Evolutionary conservation across 2,113 vertebrate species (phyloP).

Genomic region (Lontra canadensis): DNA sequence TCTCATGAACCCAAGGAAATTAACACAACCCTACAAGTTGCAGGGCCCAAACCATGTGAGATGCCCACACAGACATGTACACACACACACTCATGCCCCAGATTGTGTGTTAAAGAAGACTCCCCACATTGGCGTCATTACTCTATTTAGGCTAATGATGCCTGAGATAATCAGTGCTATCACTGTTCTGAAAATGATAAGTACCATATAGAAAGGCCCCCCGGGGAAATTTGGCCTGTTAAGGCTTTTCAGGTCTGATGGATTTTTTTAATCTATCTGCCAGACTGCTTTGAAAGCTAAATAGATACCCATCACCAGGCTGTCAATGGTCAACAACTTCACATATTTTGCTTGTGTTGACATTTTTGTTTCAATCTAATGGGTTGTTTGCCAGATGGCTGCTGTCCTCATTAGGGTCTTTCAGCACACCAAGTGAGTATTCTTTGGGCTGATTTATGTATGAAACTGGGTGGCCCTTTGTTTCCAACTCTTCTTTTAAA

Average conservation of each 20-base stretch:
- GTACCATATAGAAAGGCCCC: slow-evolving; percentile 72
- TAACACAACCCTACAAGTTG: not conserved
- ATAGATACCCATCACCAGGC: slow-evolving; percentile 76
- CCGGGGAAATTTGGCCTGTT: slow-evolving; percentile 73
- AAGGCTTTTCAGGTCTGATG: slow-evolving; percentile 75
- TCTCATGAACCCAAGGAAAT: slow-evolving; percentile 46
- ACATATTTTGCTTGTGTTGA: slow-evolving; percentile 72
- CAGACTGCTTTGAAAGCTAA: slow-evolving; percentile 79
- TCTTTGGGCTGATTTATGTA: slow-evolving; percentile 17
- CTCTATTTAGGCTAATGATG: slow-evolving; percentile 76
- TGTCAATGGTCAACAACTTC: slow-evolving; percentile 75
- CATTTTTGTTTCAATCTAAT: slow-evolving; percentile 67
- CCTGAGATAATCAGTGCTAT: slow-evolving; percentile 43
- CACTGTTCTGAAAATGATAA: slow-evolving; percentile 64
- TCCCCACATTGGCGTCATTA: not conserved
- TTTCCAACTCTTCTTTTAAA: not conserved
- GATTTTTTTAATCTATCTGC: slow-evolving; percentile 78
- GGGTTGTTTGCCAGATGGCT: slow-evolving; percentile 68
- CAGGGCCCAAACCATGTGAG: not conserved
- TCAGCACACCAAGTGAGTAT: slow-evolving; percentile 17
- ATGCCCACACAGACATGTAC: accelerated
- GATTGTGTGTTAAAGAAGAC: not conserved
- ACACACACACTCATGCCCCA: accelerated
- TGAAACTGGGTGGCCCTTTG: not conserved
- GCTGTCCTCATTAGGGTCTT: slow-evolving; percentile 65